Evolutionary conservation across 2,113 vertebrate species (phyloP), one percentile per base, ranked within the genome.

Genomic region (Ophthalmolycus amberensis): DNA sequence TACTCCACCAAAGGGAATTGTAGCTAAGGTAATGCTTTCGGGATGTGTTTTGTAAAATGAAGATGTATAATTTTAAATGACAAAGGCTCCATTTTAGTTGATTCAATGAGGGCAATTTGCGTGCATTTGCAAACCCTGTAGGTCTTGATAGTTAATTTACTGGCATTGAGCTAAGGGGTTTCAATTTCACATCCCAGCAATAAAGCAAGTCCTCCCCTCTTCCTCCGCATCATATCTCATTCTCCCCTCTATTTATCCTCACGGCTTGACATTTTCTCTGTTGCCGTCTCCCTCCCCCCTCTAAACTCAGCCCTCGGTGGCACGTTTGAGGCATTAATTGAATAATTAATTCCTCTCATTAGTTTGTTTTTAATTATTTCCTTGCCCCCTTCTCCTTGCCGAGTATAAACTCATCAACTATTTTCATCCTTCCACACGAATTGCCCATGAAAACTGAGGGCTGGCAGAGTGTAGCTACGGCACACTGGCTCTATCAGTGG

Each of bases 361-460:
- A 94, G 85, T 85, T 90, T 90, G 85, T 92, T 94, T 95, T 90
- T 90, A 94, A 94, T 94, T 93, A 92, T 94, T 93, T 92, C 84
- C 85, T 83, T 70, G 77, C 85, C 87, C 84, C 88, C 80, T 80
- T 75, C 79, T 88, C 74, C 11, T 7, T 52, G 65, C 80, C n/a
- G 67, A 85, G 81, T 80, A 85, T 85, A 93, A 93, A 91, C 88
- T 88, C 85, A 88, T 92, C 88, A 92, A 80, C 83, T 83, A 79
- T 92, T 94, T 92, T 92, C 84, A 86, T 77, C 90, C 83, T 65
- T 86, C 76, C 76, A 74, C 89, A 81, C 88, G 93, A 94, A 94
- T 94, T 92, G 88, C 77, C 86, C 82, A 69, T 90, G 85, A 93
- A 95, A 93, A 90, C 60, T 2, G 48, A 89, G 72, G 75, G 69